phyloP scores from a whole-genome alignment of 2,888 invertebrate species.

The Bellardia pandia region DNA sequence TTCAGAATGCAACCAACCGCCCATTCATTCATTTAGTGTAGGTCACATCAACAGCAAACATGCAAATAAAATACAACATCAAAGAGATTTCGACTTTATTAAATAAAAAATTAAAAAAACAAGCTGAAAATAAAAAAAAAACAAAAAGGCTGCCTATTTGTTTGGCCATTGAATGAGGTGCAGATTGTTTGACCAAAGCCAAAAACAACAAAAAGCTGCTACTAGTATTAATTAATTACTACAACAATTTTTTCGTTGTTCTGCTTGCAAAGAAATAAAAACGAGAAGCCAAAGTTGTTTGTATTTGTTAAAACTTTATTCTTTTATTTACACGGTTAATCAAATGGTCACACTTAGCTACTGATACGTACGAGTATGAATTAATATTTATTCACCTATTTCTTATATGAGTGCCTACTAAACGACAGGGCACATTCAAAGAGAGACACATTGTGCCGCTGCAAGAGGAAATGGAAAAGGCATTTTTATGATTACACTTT shows the following conservation, averaged over 20 bases:
- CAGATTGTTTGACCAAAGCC: slow-evolving; percentile 22
- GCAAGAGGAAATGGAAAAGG: too few species aligned
- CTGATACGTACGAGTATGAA: background rate
- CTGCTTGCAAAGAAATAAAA: slow-evolving; percentile 19
- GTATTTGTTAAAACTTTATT: slow-evolving; percentile 31
- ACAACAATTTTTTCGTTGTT: background rate
- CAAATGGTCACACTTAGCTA: slow-evolving; percentile 13
- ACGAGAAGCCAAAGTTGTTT: background rate
- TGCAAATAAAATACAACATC: slow-evolving; percentile 35
- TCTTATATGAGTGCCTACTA: background rate
- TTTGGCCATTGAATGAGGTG: background rate
- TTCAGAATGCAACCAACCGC: slow-evolving; percentile 43
- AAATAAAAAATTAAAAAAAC: slow-evolving; percentile 26
- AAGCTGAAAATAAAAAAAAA: background rate
- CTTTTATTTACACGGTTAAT: slow-evolving; percentile 36
- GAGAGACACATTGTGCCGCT: too few species aligned
- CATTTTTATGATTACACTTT: too few species aligned
- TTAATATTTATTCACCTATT: background rate
- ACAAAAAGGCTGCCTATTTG: background rate
- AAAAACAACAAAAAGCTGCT: background rate
- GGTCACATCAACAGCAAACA: slow-evolving; percentile 56
- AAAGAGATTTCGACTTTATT: slow-evolving; percentile 42
- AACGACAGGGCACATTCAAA: too few species aligned
- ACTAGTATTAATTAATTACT: slow-evolving; percentile 32
- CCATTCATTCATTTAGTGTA: slow-evolving; percentile 35